Evolutionary conservation across 2,797 vertebrate species (phyloP), one percentile per base, ranked within the genome.

Genomic region (Sebastes miniatus): DNA sequence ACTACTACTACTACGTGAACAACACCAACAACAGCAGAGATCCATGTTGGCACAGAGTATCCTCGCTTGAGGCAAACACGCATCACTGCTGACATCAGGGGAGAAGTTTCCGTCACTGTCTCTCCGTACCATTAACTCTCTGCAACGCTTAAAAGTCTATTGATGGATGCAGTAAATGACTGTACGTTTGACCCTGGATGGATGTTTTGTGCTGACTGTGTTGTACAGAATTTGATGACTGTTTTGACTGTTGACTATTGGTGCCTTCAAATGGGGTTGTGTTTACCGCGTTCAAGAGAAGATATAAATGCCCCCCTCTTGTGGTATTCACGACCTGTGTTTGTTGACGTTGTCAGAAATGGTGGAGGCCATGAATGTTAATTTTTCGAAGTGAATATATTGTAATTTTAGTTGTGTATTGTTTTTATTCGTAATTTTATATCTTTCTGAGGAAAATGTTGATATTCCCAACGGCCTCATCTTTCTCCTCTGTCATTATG

Each of bases 91-190:
- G 65, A 76, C 65, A 57, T 64, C 61, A 22, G 56, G n/a, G 31
- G 14, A 20, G 25, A 71, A 6, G 69, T 84, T 82, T 72, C 71
- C 32, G 20, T 81, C 69, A 8, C 61, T 43, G 69, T 81, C 77
- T 11, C 69, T 77, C 52, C 52, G 18, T 8, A 24, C 20, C 62
- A 71, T 76, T 56, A 72, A 69, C 67, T 54, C 52, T 61, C 43
- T 74, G 62, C n/a, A 11, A 25, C 27, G 18, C 66, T 54, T 61
- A 5, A 43, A 36, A 24, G 36, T 75, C 63, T 34, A 65, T 69
- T 39, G 70, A 82, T 58, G 63, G 69, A 27, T 20, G 13, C 64
- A 24, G 56, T 32, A 34, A 63, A 69, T 18, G 32, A n/a, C 31
- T 39, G 63, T 9, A 50, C 34, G 13, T 27, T 56, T 43, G 39